Conservation (phyloP, 2,113 vertebrate species). For the Malurus melanocephalus region DNA sequence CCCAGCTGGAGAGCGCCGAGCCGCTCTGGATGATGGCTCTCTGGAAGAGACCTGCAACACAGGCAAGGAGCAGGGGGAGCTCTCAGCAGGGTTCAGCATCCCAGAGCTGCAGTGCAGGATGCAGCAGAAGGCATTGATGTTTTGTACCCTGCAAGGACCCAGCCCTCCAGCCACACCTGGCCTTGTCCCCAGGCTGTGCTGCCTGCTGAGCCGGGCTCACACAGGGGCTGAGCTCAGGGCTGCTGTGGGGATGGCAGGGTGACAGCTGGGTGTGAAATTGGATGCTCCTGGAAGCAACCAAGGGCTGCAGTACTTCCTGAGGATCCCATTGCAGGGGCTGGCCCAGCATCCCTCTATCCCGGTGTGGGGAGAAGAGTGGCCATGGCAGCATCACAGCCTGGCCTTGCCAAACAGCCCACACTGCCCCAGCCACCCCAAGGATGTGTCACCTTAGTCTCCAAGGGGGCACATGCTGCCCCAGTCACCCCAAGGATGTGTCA, state of each 20-base stretch:
- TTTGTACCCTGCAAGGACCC: background rate
- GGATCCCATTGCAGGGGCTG: background rate
- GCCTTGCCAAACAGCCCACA: background rate
- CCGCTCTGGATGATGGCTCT: slow-evolving; percentile 98
- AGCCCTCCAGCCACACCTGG: background rate
- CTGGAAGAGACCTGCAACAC: slow-evolving; percentile 90
- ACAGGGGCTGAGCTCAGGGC: background rate
- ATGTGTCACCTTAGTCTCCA: accelerated
- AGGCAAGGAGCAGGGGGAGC: background rate
- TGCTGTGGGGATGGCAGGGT: background rate
- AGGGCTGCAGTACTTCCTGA: background rate
- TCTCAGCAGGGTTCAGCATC: background rate
- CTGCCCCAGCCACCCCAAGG: background rate
- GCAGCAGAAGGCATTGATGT: background rate
- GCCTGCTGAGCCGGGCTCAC: background rate
- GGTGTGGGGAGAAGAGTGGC: accelerated
- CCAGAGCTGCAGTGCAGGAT: background rate
- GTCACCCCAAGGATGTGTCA: background rate
- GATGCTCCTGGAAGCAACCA: background rate
- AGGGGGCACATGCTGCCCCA: accelerated
- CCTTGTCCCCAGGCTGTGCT: background rate
- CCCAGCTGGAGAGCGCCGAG: slow-evolving; percentile 96
- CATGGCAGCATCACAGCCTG: background rate
- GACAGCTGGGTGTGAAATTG: background rate
- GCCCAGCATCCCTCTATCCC: background rate